Percentiles rank a stretch among this genome's conserved stretches.
These are phyloP conservation scores for Cerastis rubricosa DNA, from an alignment of 2,888 invertebrate species.

Conservation along the genomic window DNA sequence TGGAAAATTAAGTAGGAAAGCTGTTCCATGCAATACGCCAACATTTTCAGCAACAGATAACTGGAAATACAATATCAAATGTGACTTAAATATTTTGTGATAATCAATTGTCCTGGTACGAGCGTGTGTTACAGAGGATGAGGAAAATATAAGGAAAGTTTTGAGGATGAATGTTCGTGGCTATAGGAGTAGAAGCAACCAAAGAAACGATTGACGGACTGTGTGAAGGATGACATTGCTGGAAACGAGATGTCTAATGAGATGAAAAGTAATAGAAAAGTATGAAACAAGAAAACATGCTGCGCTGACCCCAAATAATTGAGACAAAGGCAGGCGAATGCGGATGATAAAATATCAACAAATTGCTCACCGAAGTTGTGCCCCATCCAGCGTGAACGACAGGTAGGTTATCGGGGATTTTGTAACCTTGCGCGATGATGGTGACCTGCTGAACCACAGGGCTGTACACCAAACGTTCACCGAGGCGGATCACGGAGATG, in stretches of 20 bases:
- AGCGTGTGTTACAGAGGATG: neutral
- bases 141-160: neutral
- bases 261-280: neutral
- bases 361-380: slow-evolving; percentile 66
- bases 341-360: neutral
- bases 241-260: neutral
- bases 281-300: neutral
- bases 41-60: neutral
- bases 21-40: neutral
- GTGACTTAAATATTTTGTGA: neutral
- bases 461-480: slow-evolving; percentile 57
- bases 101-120: neutral
- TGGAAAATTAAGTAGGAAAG: neutral
- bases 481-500: slow-evolving; percentile 71
- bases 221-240: neutral
- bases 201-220: neutral
- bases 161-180: neutral
- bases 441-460: slow-evolving; percentile 65
- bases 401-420: slow-evolving; percentile 67
- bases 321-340: neutral
- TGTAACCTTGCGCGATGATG: slow-evolving; percentile 61
- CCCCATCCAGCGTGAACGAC: slow-evolving; percentile 81
- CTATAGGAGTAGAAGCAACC: neutral
- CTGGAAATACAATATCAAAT: neutral
- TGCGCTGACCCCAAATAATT: neutral